These are phyloP conservation scores for Scyliorhinus canicula DNA, from an alignment of 2,797 vertebrate species.

Conservation along the genomic window DNA sequence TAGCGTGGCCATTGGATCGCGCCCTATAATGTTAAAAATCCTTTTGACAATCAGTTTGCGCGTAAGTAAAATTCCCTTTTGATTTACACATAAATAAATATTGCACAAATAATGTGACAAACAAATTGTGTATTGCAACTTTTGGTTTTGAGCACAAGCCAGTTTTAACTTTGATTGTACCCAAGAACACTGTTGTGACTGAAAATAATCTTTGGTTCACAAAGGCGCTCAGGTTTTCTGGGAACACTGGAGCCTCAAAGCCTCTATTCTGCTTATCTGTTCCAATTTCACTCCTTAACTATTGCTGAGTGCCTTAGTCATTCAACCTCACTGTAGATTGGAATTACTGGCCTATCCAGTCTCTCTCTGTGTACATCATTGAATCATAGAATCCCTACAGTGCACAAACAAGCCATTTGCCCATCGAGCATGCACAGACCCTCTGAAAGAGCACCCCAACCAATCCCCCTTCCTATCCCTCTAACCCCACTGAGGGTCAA, in stretches of 20 bases:
- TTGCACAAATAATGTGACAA: not conserved
- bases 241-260: not conserved
- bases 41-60: not conserved
- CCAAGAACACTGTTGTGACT: not conserved
- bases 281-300: slow-evolving; percentile 2
- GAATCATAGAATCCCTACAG: too few species aligned
- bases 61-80: not conserved
- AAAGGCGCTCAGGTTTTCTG: not conserved
- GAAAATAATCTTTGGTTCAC: not conserved
- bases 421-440: too few species aligned
- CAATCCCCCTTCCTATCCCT: too few species aligned
- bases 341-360: not conserved
- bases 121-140: not conserved
- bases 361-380: not conserved
- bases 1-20: too few species aligned
- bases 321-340: not conserved
- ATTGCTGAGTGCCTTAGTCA: not conserved
- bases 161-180: not conserved
- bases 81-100: not conserved
- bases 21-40: too few species aligned
- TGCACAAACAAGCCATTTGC: too few species aligned
- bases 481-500: too few species aligned
- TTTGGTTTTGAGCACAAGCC: not conserved
- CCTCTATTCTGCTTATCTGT: not conserved
- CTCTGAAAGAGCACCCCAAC: too few species aligned